phyloP scores from a whole-genome alignment of 2,797 vertebrate genomes.

The Darevskia mixta region DNA sequence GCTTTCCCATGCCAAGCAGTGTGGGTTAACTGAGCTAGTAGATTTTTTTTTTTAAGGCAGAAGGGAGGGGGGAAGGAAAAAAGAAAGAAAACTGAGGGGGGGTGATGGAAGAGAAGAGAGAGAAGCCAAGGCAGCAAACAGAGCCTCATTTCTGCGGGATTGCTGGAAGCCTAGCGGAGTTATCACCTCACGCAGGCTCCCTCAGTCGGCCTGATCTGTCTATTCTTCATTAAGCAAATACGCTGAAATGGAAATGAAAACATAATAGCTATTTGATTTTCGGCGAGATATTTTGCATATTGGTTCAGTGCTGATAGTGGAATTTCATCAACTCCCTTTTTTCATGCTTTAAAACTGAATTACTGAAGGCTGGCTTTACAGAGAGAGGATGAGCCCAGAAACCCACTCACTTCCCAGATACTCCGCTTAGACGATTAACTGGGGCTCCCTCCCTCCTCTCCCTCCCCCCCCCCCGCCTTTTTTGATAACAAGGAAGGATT shows the following conservation, averaged over 20 bases:
- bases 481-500: conserved; percentile 84
- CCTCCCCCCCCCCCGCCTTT: conserved; percentile 52
- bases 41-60: not conserved
- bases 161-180: conserved; percentile 93
- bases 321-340: conserved; percentile 99
- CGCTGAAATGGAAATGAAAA: conserved; percentile 99
- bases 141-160: conserved; percentile 88
- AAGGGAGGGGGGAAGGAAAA: accelerated
- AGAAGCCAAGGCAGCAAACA: conserved; percentile 71
- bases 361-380: conserved; percentile 88
- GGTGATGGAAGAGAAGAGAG: conserved; percentile 44
- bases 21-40: not conserved
- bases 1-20: accelerated
- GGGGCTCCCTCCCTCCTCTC: conserved; percentile 73
- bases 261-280: conserved; percentile 99
- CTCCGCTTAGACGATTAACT: conserved; percentile 87
- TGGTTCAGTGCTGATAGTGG: conserved; percentile 98
- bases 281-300: conserved; percentile 99
- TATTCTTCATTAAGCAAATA: conserved; percentile 99
- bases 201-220: conserved; percentile 93
- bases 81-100: accelerated
- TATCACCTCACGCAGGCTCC: conserved; percentile 96
- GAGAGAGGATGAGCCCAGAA: conserved; percentile 74
- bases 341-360: conserved; percentile 96
- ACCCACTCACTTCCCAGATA: conserved; percentile 82